A percentile compares a stretch with the other conserved stretches of the same genome.
These are phyloP conservation scores for Saccostrea echinata DNA, from an alignment of 1,140 invertebrate species.

Conservation along the genomic window DNA sequence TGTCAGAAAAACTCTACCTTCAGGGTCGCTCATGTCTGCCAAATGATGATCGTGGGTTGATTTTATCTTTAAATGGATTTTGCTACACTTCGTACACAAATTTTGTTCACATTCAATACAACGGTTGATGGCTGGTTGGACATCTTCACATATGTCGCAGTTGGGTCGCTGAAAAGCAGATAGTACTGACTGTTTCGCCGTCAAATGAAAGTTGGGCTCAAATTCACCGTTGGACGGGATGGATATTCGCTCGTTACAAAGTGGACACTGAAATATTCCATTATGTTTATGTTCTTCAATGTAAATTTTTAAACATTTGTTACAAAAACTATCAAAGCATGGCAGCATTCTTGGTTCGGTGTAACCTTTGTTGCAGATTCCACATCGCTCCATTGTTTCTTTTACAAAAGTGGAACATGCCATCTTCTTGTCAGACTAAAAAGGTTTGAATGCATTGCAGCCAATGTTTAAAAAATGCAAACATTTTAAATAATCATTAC, in stretches of 20 bases:
- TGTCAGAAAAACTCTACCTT: slow-evolving; percentile 54
- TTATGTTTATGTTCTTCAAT: slow-evolving; percentile 42
- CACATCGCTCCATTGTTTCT: slow-evolving; percentile 52
- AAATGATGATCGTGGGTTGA: slow-evolving; percentile 55
- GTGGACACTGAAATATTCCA: slow-evolving; percentile 52
- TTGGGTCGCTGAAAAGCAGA: background rate
- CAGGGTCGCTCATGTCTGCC: slow-evolving; percentile 47
- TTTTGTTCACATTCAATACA: slow-evolving; percentile 63
- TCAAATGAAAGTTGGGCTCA: slow-evolving; percentile 30
- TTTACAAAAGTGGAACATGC: background rate
- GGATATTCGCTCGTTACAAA: slow-evolving; percentile 45
- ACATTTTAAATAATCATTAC: background rate
- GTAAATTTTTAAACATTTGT: slow-evolving; percentile 51
- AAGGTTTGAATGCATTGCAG: background rate
- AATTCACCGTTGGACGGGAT: slow-evolving; percentile 54
- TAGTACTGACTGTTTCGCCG: background rate
- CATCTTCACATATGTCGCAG: slow-evolving; percentile 56
- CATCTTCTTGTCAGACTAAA: background rate
- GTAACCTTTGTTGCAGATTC: slow-evolving; percentile 53
- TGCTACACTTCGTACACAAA: slow-evolving; percentile 57
- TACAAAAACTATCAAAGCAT: slow-evolving; percentile 60
- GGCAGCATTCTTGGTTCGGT: slow-evolving; percentile 56
- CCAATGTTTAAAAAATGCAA: background rate
- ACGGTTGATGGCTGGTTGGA: slow-evolving; percentile 50
- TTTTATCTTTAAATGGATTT: slow-evolving; percentile 56